Percentiles rank a stretch among this genome's conserved stretches.
Evolutionary conservation across 2,888 invertebrate species (phyloP).

Genomic region (Lasioglossum figueresi): DNA sequence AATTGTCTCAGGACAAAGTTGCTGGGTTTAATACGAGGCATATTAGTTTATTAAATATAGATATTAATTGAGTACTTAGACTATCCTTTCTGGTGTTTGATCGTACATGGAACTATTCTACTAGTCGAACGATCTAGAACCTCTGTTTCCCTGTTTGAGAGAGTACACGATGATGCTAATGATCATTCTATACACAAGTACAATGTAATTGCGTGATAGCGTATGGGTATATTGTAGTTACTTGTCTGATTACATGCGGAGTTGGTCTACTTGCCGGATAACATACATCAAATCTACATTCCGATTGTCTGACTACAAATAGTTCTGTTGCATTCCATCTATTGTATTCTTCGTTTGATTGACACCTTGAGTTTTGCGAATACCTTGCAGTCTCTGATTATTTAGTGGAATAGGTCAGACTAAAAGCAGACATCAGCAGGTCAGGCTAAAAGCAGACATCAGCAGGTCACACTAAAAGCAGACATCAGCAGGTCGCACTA

Average conservation of each 20-base stretch:
- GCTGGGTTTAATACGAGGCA: too few relatives aligned
- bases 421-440: not conserved
- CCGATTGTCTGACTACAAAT: not conserved
- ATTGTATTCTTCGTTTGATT: not conserved
- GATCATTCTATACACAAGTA: not conserved
- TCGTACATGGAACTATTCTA: not conserved
- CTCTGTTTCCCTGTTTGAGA: not conserved
- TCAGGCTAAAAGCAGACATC: too few relatives aligned
- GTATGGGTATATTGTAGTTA: not conserved
- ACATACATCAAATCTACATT: not conserved
- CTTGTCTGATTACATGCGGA: not conserved
- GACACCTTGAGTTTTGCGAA: not conserved
- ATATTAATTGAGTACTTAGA: not conserved
- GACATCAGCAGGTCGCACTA: not conserved
- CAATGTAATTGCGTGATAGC: not conserved
- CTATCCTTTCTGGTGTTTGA: not conserved
- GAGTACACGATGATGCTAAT: not conserved
- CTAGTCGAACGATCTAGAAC: not conserved
- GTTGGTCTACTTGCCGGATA: slow-evolving; percentile 4
- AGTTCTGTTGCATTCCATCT: too few relatives aligned
- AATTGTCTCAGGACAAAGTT: too few relatives aligned
- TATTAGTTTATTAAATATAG: too few relatives aligned
- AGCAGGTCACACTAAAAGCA: too few relatives aligned
- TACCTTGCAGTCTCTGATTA: not conserved
- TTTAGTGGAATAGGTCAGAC: not conserved